phyloP scores from a whole-genome alignment of 2,797 vertebrate genomes.

The Gymnodraco acuticeps region DNA sequence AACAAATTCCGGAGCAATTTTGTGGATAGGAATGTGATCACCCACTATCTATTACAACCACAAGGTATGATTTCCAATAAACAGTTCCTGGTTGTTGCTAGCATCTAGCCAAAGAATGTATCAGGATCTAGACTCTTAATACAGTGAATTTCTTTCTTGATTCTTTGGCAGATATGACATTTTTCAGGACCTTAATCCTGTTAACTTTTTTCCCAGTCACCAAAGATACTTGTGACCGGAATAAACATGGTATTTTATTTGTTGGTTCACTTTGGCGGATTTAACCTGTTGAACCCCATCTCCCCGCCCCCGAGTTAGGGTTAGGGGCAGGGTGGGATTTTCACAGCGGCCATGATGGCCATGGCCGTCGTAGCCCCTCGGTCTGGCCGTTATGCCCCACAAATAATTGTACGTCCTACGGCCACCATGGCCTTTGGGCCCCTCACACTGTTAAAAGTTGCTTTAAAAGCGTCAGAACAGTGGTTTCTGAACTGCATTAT shows the following conservation, averaged over 20 bases:
- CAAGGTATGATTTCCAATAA: not conserved
- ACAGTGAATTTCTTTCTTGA: not conserved
- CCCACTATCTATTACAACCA: not conserved
- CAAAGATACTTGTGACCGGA: not conserved
- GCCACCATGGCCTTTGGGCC: too few species aligned
- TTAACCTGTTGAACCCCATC: too few species aligned
- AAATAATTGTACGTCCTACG: too few species aligned
- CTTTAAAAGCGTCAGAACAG: too few species aligned
- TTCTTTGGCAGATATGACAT: not conserved
- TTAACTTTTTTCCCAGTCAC: too few species aligned
- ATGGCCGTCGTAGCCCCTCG: too few species aligned
- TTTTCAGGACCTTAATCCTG: not conserved
- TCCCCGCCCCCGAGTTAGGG: too few species aligned
- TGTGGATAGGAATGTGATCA: not conserved
- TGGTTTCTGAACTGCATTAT: too few species aligned
- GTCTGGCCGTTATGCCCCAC: too few species aligned
- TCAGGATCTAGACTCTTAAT: not conserved
- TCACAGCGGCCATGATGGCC: too few species aligned
- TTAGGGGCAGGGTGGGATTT: too few species aligned
- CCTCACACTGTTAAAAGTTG: too few species aligned
- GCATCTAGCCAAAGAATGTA: not conserved
- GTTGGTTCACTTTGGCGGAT: not conserved
- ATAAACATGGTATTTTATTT: not conserved
- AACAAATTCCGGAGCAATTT: not conserved
- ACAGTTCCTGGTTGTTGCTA: not conserved